phyloP scores from a whole-genome alignment of 92 coral and sea anemone species.

The Phymanthus crucifer region DNA sequence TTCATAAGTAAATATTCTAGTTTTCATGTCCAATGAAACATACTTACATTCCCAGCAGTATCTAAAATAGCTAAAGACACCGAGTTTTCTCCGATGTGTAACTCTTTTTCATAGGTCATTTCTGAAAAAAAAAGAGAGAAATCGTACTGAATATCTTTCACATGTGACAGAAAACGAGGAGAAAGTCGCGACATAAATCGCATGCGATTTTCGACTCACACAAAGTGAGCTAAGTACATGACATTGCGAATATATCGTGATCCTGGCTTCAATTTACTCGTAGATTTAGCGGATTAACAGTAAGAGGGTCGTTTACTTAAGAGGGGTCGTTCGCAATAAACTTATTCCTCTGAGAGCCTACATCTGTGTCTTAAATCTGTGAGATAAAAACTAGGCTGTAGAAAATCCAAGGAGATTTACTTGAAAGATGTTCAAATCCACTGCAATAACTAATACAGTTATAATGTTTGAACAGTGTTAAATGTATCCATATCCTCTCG shows the following conservation, averaged over 20 bases:
- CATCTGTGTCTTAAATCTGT: background rate
- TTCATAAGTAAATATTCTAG: no score
- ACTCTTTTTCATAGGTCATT: constrained; percentile 85
- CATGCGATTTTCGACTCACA: background rate
- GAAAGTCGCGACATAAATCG: background rate
- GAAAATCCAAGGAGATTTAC: background rate
- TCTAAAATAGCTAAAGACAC: constrained; percentile 86
- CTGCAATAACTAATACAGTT: no score
- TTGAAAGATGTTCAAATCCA: background rate
- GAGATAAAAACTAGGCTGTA: background rate
- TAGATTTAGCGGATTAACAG: background rate
- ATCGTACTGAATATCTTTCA: no score
- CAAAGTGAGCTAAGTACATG: background rate
- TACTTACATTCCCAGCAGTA: constrained; percentile 92
- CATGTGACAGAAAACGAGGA: no score
- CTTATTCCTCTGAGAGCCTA: background rate
- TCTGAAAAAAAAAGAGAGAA: constrained; percentile 49
- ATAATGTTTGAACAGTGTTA: no score
- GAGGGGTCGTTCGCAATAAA: background rate
- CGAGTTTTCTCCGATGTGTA: constrained; percentile 74
- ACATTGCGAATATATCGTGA: background rate
- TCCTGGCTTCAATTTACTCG: background rate
- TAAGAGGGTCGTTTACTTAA: background rate
- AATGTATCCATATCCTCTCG: no score
- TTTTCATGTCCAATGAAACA: background rate